A percentile compares a stretch with the other conserved stretches of the same genome.
Evolutionary conservation across 2,113 vertebrate species (phyloP).

Genomic region (Catagonus wagneri): DNA sequence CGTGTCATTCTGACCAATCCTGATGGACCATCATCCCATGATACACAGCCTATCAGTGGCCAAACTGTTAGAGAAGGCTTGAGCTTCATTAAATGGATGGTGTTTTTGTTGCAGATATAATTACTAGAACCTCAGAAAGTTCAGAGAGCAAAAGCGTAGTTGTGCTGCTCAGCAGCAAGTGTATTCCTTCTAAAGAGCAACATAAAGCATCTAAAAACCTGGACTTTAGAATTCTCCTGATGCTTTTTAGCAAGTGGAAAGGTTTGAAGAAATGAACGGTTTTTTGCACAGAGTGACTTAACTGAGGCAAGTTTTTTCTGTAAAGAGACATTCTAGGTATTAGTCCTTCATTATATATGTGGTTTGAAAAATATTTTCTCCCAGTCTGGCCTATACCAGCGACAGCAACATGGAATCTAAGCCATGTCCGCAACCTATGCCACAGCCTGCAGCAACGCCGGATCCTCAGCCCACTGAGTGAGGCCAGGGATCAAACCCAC

Average conservation of each 20-base stretch:
- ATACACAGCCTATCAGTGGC: not conserved
- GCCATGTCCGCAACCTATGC: no score
- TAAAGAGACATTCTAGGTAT: no score
- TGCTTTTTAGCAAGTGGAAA: not conserved
- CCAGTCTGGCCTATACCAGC: no score
- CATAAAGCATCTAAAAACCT: not conserved
- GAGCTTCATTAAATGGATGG: not conserved
- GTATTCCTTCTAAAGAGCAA: not conserved
- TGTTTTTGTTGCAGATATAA: not conserved
- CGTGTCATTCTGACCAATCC: not conserved
- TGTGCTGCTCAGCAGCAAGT: not conserved
- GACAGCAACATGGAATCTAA: no score
- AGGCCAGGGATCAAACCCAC: no score
- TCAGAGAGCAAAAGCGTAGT: not conserved
- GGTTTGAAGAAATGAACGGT: not conserved
- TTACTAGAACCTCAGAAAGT: not conserved
- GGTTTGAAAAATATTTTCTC: no score
- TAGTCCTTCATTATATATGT: no score
- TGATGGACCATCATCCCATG: not conserved
- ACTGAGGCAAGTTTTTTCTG: not conserved
- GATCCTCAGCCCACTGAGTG: no score
- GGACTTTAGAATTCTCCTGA: not conserved
- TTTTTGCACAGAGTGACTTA: not conserved
- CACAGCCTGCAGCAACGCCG: no score
- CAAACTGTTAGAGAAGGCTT: not conserved